phyloP scores from a whole-genome alignment of 1,140 invertebrate genomes.

The Pseudomyrmex concolor region DNA sequence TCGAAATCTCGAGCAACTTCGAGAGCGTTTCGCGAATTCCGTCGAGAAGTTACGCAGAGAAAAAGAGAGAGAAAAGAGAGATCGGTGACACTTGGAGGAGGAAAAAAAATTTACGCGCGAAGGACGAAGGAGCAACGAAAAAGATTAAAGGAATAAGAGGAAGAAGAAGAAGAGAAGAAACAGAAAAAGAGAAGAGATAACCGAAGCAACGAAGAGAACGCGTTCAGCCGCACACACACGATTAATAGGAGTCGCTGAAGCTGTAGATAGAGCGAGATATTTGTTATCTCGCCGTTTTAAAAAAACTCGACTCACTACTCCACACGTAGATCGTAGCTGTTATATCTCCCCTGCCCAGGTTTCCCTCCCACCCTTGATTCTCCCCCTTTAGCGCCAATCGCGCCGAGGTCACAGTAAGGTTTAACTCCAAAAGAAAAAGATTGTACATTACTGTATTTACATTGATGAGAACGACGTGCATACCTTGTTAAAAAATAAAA shows the following conservation, averaged over 20 bases:
- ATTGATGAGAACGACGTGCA: constrained; percentile 69
- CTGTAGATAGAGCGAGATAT: constrained; percentile 60
- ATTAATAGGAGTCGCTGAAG: constrained; percentile 10
- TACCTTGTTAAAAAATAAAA: constrained; percentile 59
- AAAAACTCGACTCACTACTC: constrained; percentile 52
- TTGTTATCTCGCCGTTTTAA: constrained; percentile 65
- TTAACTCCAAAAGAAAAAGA: constrained; percentile 79
- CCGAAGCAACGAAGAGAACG: constrained; percentile 59
- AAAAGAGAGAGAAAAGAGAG: constrained; percentile 10
- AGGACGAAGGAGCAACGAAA: not conserved
- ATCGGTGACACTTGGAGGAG: constrained; percentile 14
- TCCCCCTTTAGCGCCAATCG: constrained; percentile 52
- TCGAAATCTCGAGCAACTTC: constrained; percentile 18
- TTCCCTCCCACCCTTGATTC: not conserved
- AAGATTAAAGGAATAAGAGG: not conserved
- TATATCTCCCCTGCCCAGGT: constrained; percentile 12
- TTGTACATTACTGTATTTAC: constrained; percentile 84
- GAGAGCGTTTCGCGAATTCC: constrained; percentile 13
- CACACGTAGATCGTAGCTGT: constrained; percentile 64
- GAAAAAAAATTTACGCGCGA: not conserved
- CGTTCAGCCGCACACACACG: constrained; percentile 22
- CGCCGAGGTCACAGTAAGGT: constrained; percentile 81
- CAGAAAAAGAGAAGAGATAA: constrained; percentile 39
- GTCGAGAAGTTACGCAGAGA: not conserved
- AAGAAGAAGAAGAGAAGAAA: constrained; percentile 24